Conservation (phyloP, 2,888 invertebrate species). For the Lithophane ornitopus region DNA sequence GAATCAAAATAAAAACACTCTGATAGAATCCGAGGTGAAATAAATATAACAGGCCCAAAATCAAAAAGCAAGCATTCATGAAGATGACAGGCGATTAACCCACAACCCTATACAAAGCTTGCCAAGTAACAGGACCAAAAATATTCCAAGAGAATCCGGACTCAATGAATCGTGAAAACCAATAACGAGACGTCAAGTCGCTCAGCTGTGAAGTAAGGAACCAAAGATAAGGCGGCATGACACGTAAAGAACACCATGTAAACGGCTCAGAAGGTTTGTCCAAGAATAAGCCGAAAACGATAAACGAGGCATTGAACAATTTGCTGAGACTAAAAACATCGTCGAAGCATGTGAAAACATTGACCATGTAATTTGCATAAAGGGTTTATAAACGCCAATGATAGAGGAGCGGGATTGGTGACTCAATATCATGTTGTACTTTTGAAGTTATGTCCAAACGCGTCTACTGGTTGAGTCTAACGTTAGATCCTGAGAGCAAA, state of each 20-base stretch:
- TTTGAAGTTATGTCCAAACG: background rate
- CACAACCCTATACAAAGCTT: slow-evolving; percentile 25
- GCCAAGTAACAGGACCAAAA: slow-evolving; percentile 31
- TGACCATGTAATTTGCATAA: background rate
- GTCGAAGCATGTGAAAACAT: background rate
- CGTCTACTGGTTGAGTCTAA: slow-evolving; percentile 3
- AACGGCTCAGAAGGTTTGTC: slow-evolving; percentile 35
- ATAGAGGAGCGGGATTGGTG: background rate
- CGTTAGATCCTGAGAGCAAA: background rate
- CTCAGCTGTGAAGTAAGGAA: slow-evolving; percentile 51
- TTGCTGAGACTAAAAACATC: background rate
- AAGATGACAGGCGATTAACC: slow-evolving; percentile 49
- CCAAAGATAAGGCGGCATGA: slow-evolving; percentile 44
- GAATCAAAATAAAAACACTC: background rate
- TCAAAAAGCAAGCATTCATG: slow-evolving; percentile 25
- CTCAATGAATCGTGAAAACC: slow-evolving; percentile 58
- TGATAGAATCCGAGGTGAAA: background rate
- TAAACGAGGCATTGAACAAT: background rate
- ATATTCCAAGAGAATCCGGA: slow-evolving; percentile 40
- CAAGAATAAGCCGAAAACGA: background rate
- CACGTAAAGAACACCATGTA: slow-evolving; percentile 7
- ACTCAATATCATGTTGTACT: background rate
- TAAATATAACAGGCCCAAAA: slow-evolving; percentile 7
- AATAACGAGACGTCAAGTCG: slow-evolving; percentile 56
- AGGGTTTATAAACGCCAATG: background rate